A percentile compares a stretch with the other conserved stretches of the same genome.
phyloP scores from a whole-genome alignment of 2,888 invertebrate genomes.

The Drymonia ruficornis region DNA sequence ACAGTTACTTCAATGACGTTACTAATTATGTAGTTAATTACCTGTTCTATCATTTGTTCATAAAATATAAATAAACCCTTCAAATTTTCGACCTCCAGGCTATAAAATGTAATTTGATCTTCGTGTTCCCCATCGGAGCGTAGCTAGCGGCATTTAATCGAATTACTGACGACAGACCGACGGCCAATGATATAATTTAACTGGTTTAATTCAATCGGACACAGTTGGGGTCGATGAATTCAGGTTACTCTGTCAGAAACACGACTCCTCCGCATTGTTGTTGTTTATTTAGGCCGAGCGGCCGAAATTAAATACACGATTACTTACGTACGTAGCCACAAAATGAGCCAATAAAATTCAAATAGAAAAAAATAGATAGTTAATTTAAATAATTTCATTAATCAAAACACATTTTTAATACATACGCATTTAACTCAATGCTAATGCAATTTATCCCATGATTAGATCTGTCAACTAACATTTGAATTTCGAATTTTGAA shows the following conservation, averaged over 20 bases:
- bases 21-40: too few relatives aligned
- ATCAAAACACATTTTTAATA: too few relatives aligned
- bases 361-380: background rate
- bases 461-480: constrained; percentile 47
- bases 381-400: background rate
- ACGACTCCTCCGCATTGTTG: constrained; percentile 48
- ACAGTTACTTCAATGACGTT: too few relatives aligned
- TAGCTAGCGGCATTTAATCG: constrained; percentile 67
- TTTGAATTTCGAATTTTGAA: constrained; percentile 33
- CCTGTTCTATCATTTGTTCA: too few relatives aligned
- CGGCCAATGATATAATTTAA: constrained; percentile 80
- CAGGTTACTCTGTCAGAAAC: constrained; percentile 66
- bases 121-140: constrained; percentile 55
- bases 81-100: constrained; percentile 16
- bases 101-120: constrained; percentile 51
- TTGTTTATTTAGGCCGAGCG: constrained; percentile 55
- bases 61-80: background rate
- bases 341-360: constrained; percentile 4
- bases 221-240: constrained; percentile 74
- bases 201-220: constrained; percentile 78
- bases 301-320: constrained; percentile 26
- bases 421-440: background rate
- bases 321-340: constrained; percentile 12
- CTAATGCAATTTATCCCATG: constrained; percentile 34
- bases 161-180: constrained; percentile 71